Percentiles rank a stretch among this genome's conserved stretches.
phyloP scores from a whole-genome alignment of 2,113 vertebrate genomes.

The Mus spicilegus region DNA sequence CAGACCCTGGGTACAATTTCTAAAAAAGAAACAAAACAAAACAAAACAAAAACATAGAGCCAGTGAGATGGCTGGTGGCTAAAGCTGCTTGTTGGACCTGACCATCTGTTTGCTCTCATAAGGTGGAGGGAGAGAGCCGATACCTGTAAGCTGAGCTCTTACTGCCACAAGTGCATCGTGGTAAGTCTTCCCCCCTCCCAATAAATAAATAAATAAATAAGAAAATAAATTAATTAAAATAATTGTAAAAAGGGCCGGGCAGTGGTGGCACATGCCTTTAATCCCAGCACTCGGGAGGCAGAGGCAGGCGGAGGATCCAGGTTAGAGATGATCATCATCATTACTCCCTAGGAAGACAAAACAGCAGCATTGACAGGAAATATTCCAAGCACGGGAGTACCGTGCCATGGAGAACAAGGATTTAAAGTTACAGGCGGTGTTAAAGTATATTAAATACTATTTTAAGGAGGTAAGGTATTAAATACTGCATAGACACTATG shows the following conservation, averaged over 20 bases:
- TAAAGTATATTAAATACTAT: constrained; percentile 16
- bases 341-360: constrained; percentile 24
- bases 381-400: background rate
- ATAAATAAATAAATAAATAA: no score
- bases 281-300: no score
- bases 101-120: no score
- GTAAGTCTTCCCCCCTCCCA: background rate
- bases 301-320: background rate
- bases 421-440: background rate
- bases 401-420: constrained; percentile 1
- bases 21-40: background rate
- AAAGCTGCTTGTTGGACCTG: background rate
- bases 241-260: background rate
- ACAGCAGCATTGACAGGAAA: constrained; percentile 4
- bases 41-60: background rate
- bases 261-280: no score
- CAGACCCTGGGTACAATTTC: background rate
- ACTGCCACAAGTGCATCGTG: background rate
- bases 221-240: background rate
- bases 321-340: constrained; percentile 24
- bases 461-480: constrained; percentile 2
- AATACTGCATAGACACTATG: constrained; percentile 26
- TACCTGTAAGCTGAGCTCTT: background rate
- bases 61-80: background rate
- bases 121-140: no score